These are phyloP conservation scores for Acrocephalus arundinaceus DNA, from an alignment of 2,113 vertebrate species.

Conservation along the genomic window DNA sequence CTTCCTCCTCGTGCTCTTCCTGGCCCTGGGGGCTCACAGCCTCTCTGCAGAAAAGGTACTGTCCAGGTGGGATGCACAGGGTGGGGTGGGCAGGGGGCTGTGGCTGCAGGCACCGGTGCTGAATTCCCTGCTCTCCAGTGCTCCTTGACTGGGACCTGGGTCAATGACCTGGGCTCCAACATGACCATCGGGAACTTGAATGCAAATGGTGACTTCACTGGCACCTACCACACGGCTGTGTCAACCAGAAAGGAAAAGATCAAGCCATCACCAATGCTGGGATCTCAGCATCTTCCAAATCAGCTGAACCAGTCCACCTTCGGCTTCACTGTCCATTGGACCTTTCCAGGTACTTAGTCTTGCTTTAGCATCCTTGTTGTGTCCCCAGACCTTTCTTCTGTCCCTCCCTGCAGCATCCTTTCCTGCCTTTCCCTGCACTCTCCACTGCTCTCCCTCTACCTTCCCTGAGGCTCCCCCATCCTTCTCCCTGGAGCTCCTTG, in stretches of 20 bases:
- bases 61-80: not conserved
- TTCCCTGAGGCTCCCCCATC: not conserved
- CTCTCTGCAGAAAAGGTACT: not conserved
- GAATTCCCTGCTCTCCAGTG: not conserved
- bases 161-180: constrained; percentile 8
- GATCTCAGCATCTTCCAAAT: not conserved
- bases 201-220: fast-evolving
- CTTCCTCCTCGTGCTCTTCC: not conserved
- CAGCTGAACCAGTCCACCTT: not conserved
- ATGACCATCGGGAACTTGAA: fast-evolving
- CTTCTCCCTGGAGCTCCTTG: not conserved
- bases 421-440: not conserved
- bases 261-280: not conserved
- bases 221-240: not conserved
- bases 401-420: too few species aligned
- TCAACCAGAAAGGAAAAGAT: fast-evolving
- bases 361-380: too few species aligned
- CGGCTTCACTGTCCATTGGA: not conserved
- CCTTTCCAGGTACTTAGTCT: not conserved
- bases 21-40: not conserved
- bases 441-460: not conserved
- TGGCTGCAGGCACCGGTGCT: not conserved
- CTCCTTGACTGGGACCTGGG: fast-evolving
- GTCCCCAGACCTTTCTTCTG: not conserved
- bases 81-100: not conserved